phyloP scores from a whole-genome alignment of 2,888 invertebrate species.

The Phalera bucephala region DNA sequence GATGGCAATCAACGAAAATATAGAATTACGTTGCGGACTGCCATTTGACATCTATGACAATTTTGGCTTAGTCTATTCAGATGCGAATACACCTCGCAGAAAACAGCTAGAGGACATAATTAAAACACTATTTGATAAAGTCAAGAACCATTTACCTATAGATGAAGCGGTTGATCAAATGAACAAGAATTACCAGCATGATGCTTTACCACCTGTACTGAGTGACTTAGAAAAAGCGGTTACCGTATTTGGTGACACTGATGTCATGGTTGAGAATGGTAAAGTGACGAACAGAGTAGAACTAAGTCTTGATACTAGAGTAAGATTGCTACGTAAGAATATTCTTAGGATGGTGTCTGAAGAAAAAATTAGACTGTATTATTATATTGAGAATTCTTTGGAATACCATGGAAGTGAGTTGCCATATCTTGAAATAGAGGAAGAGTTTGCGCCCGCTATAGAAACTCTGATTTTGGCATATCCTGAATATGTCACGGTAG shows the following conservation, averaged over 20 bases:
- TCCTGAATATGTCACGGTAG: slow-evolving; percentile 89
- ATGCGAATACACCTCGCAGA: slow-evolving; percentile 69
- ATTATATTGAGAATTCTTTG: slow-evolving; percentile 92
- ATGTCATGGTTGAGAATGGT: slow-evolving; percentile 85
- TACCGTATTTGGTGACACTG: slow-evolving; percentile 89
- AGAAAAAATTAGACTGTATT: slow-evolving; percentile 87
- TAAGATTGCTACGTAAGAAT: slow-evolving; percentile 83
- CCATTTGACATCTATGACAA: slow-evolving; percentile 90
- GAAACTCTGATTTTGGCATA: slow-evolving; percentile 88
- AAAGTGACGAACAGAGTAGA: slow-evolving; percentile 85
- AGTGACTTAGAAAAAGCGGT: slow-evolving; percentile 85
- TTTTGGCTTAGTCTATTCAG: slow-evolving; percentile 87
- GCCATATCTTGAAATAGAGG: slow-evolving; percentile 86
- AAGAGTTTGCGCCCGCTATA: slow-evolving; percentile 86
- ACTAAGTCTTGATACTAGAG: slow-evolving; percentile 85
- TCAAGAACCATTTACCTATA: slow-evolving; percentile 84
- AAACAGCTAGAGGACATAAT: slow-evolving; percentile 78
- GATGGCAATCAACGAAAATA: slow-evolving; percentile 86
- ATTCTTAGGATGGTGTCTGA: slow-evolving; percentile 86
- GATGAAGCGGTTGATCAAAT: slow-evolving; percentile 94
- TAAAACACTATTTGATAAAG: slow-evolving; percentile 79
- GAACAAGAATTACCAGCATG: slow-evolving; percentile 92
- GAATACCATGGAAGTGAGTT: slow-evolving; percentile 93
- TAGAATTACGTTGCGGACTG: slow-evolving; percentile 89
- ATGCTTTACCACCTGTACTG: slow-evolving; percentile 93